Percentiles rank a stretch among this genome's conserved stretches.
These are phyloP conservation scores for Morone chrysops DNA, from an alignment of 2,113 vertebrate genomes.

Conservation along the genomic window DNA sequence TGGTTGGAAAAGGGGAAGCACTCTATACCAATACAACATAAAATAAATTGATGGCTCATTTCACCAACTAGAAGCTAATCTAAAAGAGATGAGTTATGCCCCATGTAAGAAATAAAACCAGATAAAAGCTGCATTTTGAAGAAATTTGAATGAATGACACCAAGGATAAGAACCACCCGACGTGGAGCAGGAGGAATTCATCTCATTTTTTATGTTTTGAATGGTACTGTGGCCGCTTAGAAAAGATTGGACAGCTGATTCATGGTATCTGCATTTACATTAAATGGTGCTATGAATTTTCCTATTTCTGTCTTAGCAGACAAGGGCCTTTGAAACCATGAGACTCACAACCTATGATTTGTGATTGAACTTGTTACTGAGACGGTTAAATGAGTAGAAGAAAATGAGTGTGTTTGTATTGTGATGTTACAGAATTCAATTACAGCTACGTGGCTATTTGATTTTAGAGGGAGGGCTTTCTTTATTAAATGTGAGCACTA, in stretches of 20 bases:
- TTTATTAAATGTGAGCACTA: slow-evolving; percentile 11
- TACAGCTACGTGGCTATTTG: not conserved
- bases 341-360: slow-evolving; percentile 4
- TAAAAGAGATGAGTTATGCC: slow-evolving; percentile 67
- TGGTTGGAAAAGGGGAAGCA: slow-evolving; percentile 43
- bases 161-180: slow-evolving; percentile 19
- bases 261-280: slow-evolving; percentile 46
- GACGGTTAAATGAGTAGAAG: not conserved
- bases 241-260: slow-evolving; percentile 61
- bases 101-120: slow-evolving; percentile 62
- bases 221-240: slow-evolving; percentile 37
- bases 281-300: slow-evolving; percentile 33
- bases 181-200: slow-evolving; percentile 24
- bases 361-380: not conserved
- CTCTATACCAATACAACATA: slow-evolving; percentile 60
- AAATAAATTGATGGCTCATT: slow-evolving; percentile 70
- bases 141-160: slow-evolving; percentile 42
- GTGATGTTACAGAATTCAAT: not conserved
- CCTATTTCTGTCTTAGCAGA: not conserved
- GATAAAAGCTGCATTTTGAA: slow-evolving; percentile 54
- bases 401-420: not conserved
- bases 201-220: slow-evolving; percentile 25
- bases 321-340: not conserved
- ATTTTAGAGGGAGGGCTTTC: not conserved
- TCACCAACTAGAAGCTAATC: slow-evolving; percentile 65